Evolutionary conservation across 2,113 vertebrate genomes (phyloP).

Genomic region (Uria lomvia): DNA sequence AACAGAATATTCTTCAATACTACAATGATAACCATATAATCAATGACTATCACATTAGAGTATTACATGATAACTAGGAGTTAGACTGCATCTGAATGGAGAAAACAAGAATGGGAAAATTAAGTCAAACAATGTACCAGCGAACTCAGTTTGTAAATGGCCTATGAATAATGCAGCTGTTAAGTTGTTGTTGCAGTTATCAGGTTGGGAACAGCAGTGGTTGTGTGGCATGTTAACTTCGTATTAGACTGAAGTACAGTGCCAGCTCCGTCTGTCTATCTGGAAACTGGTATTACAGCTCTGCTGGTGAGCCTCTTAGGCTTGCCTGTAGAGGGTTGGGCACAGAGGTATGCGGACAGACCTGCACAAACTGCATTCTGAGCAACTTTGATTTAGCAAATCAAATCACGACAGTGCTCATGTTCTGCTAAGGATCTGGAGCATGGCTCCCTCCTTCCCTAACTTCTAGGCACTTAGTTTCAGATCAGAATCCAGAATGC

Average conservation of each 20-base stretch:
- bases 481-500: not conserved
- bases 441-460: not conserved
- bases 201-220: not conserved
- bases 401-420: not conserved
- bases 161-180: not conserved
- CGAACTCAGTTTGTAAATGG: not conserved
- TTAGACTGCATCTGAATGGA: not conserved
- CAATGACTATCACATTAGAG: not conserved
- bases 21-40: not conserved
- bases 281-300: not conserved
- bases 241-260: too few relatives aligned
- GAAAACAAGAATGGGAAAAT: not conserved
- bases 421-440: not conserved
- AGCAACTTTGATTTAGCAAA: not conserved
- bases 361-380: not conserved
- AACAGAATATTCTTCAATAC: not conserved
- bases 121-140: not conserved
- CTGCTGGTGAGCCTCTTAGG: not conserved
- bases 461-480: not conserved
- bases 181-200: not conserved
- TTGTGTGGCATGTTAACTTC: not conserved
- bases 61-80: not conserved
- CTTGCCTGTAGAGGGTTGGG: not conserved
- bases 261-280: not conserved
- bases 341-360: not conserved